phyloP scores from a whole-genome alignment of 2,888 invertebrate species.

The Philhelius pedissequus region DNA sequence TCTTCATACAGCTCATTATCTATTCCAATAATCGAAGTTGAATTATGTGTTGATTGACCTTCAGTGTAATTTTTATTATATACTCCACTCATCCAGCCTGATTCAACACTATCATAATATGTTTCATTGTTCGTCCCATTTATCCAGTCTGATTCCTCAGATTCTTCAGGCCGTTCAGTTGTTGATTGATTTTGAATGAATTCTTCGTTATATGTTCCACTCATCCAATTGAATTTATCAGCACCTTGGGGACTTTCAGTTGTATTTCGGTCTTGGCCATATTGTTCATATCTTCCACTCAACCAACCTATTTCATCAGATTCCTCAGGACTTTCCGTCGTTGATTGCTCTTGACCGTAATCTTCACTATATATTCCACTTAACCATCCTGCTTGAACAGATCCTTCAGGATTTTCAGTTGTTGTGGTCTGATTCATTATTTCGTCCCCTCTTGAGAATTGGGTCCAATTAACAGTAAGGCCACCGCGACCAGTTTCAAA shows the following conservation, averaged over 20 bases:
- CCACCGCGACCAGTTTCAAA: too few species aligned
- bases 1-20: too few species aligned
- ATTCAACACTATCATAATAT: too few species aligned
- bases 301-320: too few species aligned
- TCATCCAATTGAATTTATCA: background rate
- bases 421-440: background rate
- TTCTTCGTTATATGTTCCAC: background rate
- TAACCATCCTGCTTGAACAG: background rate
- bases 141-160: background rate
- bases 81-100: background rate
- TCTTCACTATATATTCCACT: background rate
- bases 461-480: too few species aligned
- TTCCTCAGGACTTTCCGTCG: background rate
- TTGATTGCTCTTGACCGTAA: background rate
- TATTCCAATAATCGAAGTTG: too few species aligned
- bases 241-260: too few species aligned
- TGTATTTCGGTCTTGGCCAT: background rate
- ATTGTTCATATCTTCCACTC: background rate
- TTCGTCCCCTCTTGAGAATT: too few species aligned
- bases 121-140: too few species aligned
- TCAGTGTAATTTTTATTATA: background rate
- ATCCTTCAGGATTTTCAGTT: background rate
- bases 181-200: background rate
- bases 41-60: background rate
- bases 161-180: background rate